Evolutionary conservation across 2,113 vertebrate genomes (phyloP).

Genomic region (Agapornis roseicollis): DNA sequence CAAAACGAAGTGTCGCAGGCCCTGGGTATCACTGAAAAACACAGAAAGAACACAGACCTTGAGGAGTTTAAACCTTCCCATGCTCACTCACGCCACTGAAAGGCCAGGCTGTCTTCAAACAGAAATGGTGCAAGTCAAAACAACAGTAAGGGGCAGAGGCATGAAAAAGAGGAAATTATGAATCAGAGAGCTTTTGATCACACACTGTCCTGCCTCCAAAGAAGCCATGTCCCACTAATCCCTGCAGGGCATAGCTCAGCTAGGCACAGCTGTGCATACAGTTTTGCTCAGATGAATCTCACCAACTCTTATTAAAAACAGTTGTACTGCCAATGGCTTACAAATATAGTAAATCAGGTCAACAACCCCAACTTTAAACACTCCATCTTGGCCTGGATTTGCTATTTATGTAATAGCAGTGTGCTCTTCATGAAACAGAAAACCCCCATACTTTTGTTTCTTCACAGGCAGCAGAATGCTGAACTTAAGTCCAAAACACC

Average conservation of each 20-base stretch:
- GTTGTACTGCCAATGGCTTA: background rate
- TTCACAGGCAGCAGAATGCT: background rate
- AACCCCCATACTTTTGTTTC: background rate
- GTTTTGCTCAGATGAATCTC: background rate
- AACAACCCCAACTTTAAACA: background rate
- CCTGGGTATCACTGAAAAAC: background rate
- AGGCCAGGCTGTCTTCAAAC: background rate
- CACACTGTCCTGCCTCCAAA: background rate
- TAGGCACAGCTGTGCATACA: background rate
- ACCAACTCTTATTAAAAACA: background rate
- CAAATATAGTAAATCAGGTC: conserved; percentile 1
- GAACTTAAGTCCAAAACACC: background rate
- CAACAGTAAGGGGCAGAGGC: background rate
- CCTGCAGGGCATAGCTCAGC: background rate
- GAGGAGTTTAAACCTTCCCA: background rate
- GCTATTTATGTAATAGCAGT: background rate
- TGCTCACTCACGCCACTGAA: background rate
- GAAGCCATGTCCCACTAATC: background rate
- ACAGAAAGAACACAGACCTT: background rate
- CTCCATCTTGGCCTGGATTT: background rate
- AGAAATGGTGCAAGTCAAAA: background rate
- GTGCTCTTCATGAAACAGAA: background rate
- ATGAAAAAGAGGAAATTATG: background rate
- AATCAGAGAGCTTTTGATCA: conserved; percentile 5
- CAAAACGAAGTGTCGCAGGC: background rate